phyloP scores from a whole-genome alignment of 1,140 invertebrate species.

The Anastatus disparis region DNA sequence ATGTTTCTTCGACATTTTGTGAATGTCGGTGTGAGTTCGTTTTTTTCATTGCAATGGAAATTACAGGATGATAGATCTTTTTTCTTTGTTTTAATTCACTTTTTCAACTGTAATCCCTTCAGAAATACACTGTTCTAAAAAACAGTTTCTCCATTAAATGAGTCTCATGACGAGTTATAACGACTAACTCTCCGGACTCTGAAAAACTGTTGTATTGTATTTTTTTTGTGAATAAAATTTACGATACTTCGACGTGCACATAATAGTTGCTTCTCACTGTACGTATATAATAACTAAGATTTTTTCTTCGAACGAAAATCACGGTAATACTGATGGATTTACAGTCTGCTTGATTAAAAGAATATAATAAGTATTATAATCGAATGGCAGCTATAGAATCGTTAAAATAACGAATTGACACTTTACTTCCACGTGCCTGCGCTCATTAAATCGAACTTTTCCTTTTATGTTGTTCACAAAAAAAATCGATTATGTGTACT shows the following conservation, averaged over 20 bases:
- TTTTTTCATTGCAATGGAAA: background rate
- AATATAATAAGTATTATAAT: background rate
- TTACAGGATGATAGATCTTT: background rate
- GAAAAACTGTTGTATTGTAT: background rate
- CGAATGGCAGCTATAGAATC: conserved; percentile 14
- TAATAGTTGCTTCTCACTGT: background rate
- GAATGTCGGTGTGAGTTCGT: background rate
- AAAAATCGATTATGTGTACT: background rate
- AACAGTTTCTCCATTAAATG: background rate
- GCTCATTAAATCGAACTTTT: background rate
- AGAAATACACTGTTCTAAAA: background rate
- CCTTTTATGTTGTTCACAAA: background rate
- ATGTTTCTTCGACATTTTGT: conserved; percentile 8
- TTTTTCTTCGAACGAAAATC: background rate
- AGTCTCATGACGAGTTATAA: background rate
- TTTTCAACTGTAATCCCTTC: background rate
- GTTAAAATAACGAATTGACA: background rate
- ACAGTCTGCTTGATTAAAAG: conserved; percentile 37
- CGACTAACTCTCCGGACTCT: conserved; percentile 1
- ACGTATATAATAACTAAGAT: background rate
- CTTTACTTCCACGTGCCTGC: background rate
- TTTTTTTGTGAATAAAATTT: background rate
- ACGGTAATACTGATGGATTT: conserved; percentile 54
- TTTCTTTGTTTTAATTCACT: too few relatives aligned
- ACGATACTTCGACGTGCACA: background rate